These are phyloP conservation scores for Eulemur rubriventer DNA, from an alignment of 2,797 vertebrate species.

Conservation along the genomic window DNA sequence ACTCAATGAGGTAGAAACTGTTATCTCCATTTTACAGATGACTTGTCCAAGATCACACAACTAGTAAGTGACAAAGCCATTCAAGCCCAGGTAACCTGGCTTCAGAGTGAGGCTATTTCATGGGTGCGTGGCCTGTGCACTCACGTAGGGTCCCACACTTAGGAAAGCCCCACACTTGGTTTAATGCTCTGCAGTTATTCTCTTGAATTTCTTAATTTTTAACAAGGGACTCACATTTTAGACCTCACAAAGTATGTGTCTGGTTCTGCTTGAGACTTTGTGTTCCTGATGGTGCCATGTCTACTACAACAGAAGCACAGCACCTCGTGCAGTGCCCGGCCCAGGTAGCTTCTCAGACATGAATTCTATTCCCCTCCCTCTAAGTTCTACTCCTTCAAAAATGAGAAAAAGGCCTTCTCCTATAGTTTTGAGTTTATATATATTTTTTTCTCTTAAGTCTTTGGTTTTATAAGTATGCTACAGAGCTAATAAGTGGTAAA, in stretches of 20 bases:
- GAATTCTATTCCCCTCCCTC: background rate
- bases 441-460: conserved; percentile 39
- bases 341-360: background rate
- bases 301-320: background rate
- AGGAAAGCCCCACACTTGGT: background rate
- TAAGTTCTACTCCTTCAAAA: background rate
- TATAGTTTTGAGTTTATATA: conserved; percentile 33
- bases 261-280: background rate
- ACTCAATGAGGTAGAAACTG: background rate
- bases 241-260: background rate
- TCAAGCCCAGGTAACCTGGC: background rate
- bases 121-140: background rate
- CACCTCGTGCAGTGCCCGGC: too few relatives aligned
- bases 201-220: background rate
- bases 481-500: background rate
- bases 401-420: conserved; percentile 38
- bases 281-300: too few relatives aligned
- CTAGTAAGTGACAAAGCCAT: background rate
- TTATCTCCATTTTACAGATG: background rate
- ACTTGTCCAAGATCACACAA: background rate
- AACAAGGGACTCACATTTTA: background rate
- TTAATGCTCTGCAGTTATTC: background rate
- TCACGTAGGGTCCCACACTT: background rate
- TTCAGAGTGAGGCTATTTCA: background rate
- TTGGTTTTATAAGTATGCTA: conserved; percentile 29